Base-by-base conservation (phyloP, 2,888 invertebrate genomes). In the Boloria selene region DNA sequence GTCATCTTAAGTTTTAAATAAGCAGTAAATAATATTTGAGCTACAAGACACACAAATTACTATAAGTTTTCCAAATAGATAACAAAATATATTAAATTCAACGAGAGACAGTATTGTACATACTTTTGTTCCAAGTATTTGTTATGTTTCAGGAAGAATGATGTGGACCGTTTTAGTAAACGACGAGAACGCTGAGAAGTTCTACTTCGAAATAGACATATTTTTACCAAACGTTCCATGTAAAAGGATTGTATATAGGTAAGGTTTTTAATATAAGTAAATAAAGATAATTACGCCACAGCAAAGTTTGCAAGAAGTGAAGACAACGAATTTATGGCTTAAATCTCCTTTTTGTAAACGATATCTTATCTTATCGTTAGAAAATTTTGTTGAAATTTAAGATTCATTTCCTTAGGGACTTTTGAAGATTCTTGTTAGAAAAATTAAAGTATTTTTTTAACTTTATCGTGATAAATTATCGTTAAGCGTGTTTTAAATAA, bases 141-240 rank as follows among this genome's bases (percentile, higher is more conserved):
- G 17, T 66, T 64, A 68, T 69, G 13, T 80, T 83, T 42, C 77
- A 93, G 93, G 93, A 42, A 82, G 92, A 72, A 93, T 93, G 93
- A 93, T 93, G 93, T 93, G 93, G 93, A 92, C 93, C 4, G 92
- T 93, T 0, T 78, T 93, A 10, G 91, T 91, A 4, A 93, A 91
- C 65, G 92, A 92, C 42, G 89, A 90, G 17, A 72, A 86, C 4
- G 87, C 90, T 0, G 90, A 90, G 49, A 86, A 82, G 64, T 93
- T 82, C 77, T 93, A 92, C 73, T 93, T 90, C 69, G 92, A 93
- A 81, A 85, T 93, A 14, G 93, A 93, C 70, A 76, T 93, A 69
- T 91, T 90, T 73, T 81, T 92, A 52, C 92, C 93, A 38, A 85
- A 85, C 70, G 69, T 86, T 13, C 87, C 89, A 0, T 84, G 87